phyloP scores from a whole-genome alignment of 2,113 vertebrate genomes.

The Bucco capensis region DNA sequence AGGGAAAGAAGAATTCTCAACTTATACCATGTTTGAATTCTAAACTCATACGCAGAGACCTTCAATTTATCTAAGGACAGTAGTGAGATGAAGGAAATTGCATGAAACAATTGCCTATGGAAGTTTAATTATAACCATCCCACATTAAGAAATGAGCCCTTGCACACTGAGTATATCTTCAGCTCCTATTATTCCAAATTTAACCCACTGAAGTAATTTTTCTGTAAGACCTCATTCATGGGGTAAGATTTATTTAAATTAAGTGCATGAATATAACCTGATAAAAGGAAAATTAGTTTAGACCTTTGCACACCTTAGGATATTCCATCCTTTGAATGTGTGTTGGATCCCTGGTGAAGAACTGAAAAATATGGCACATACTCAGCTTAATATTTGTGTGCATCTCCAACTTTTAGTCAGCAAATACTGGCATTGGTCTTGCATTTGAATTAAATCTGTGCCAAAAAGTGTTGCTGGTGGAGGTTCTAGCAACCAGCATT shows the following conservation, averaged over 20 bases:
- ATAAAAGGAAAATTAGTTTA: background rate
- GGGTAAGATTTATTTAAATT: background rate
- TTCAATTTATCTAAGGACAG: background rate
- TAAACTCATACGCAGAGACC: background rate
- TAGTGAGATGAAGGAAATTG: background rate
- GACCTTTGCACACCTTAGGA: background rate
- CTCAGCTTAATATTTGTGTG: background rate
- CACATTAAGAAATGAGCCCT: background rate
- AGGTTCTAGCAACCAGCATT: background rate
- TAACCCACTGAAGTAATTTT: background rate
- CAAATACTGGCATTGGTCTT: background rate
- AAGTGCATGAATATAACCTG: background rate
- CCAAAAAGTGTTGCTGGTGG: background rate
- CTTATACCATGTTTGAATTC: background rate
- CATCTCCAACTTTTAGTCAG: background rate
- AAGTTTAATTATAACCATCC: background rate
- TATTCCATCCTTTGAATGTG: background rate
- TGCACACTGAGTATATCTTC: background rate
- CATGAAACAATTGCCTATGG: background rate
- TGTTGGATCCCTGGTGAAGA: background rate
- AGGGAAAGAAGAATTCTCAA: background rate
- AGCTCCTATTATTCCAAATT: background rate
- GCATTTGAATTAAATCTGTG: background rate
- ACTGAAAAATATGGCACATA: background rate
- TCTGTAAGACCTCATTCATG: background rate